phyloP scores from a whole-genome alignment of 1,140 invertebrate genomes.

The Drosophila burlai region DNA sequence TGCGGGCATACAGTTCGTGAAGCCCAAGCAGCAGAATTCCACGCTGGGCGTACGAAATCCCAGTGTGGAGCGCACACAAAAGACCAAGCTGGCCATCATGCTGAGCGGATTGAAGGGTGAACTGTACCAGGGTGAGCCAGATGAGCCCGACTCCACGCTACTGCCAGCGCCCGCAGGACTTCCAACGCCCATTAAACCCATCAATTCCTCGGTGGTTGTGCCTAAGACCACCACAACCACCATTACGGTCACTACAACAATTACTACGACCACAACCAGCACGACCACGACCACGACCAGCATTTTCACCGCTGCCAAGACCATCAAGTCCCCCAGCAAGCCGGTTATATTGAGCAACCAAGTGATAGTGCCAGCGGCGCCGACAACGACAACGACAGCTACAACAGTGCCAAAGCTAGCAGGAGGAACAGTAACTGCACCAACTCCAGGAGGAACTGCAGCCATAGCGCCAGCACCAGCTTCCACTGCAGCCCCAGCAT shows the following conservation, averaged over 20 bases:
- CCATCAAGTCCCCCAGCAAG: constrained; percentile 14
- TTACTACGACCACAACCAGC: constrained; percentile 1
- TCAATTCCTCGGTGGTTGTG: background rate
- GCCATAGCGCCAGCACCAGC: background rate
- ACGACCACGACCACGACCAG: background rate
- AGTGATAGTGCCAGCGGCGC: constrained; percentile 14
- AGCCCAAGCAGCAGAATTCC: constrained; percentile 68
- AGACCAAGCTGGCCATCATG: constrained; percentile 80
- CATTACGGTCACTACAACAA: background rate
- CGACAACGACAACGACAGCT: background rate
- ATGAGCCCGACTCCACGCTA: constrained; percentile 45
- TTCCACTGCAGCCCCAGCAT: background rate
- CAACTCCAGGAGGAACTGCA: background rate
- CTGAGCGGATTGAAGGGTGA: constrained; percentile 77
- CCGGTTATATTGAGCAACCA: constrained; percentile 29
- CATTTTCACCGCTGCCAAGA: background rate
- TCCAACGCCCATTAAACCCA: constrained; percentile 25
- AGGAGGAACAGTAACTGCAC: too few species aligned
- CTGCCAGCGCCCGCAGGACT: background rate
- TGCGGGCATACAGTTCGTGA: constrained; percentile 78
- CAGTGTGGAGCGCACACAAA: constrained; percentile 74
- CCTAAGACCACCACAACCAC: constrained; percentile 14
- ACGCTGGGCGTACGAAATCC: constrained; percentile 45
- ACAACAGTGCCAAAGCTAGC: constrained; percentile 1
- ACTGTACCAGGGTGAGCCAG: constrained; percentile 60